These are phyloP conservation scores for Isoperla grammatica DNA, from an alignment of 2,888 invertebrate genomes.

Conservation along the genomic window DNA sequence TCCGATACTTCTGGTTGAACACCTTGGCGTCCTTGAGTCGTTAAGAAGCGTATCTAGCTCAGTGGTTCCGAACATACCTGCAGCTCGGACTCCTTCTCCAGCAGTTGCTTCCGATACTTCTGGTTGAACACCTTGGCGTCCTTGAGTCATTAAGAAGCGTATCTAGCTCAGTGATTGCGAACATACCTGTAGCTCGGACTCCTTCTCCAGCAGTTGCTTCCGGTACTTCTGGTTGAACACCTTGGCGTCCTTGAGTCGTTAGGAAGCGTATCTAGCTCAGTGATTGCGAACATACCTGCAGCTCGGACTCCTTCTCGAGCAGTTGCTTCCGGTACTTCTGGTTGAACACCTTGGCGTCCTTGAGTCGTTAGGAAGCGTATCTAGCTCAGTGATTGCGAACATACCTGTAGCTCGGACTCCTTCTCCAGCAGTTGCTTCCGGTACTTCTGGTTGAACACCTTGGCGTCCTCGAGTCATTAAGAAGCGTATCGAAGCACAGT, in stretches of 20 bases:
- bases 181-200: slow-evolving; percentile 69
- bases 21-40: slow-evolving; percentile 76
- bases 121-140: slow-evolving; percentile 81
- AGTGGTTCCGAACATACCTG: slow-evolving; percentile 62
- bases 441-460: slow-evolving; percentile 77
- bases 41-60: no score
- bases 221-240: slow-evolving; percentile 77
- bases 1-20: slow-evolving; percentile 75
- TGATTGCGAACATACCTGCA: slow-evolving; percentile 63
- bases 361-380: no score
- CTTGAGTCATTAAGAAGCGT: slow-evolving; percentile 71
- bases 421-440: slow-evolving; percentile 76
- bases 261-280: no score
- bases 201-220: slow-evolving; percentile 77
- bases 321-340: slow-evolving; percentile 75
- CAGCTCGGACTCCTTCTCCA: slow-evolving; percentile 77
- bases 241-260: slow-evolving; percentile 75
- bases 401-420: slow-evolving; percentile 72
- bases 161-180: no score
- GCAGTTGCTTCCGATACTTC: slow-evolving; percentile 71
- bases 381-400: no score
- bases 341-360: slow-evolving; percentile 79
- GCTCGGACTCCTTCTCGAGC: slow-evolving; percentile 75
- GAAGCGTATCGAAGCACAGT: no score
- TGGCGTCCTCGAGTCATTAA: slow-evolving; percentile 75